Base-by-base conservation (phyloP, 2,888 invertebrate genomes). In the Cactoblastis cactorum region DNA sequence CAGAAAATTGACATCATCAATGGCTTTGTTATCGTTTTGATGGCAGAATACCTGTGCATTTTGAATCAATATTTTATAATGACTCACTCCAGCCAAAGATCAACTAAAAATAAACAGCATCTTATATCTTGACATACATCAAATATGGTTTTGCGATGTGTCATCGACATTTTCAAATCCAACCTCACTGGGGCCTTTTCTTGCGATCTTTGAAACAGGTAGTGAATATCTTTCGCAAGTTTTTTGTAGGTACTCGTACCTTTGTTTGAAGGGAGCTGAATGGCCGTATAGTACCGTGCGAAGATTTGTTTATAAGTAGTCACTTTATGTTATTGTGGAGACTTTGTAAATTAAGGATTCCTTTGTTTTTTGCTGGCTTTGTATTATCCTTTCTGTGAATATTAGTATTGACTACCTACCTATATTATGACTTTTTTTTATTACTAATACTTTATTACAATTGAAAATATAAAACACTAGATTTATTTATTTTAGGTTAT, bases 121-220 rank as follows among this genome's bases (percentile, higher is more conserved):
- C 54, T 52, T 61, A 56, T 56, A 57, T 59, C 56, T 61, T 63
- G 52, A 9, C n/a, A 58, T 57, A 63, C 63, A 61, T 62, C 62
- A 65, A 71, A 69, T 57, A 68, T 60, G 62, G 63, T 56, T 53
- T 57, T 59, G 54, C 62, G 68, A 65, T 77, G 80, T 78, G 80
- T 81, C 83, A 83, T 80, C 77, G 71, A 70, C 73, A 70, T 74
- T 60, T 63, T 61, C 45, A 54, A 59, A 59, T 54, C 43, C 53
- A 58, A 68, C 64, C 60, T 67, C 62, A 56, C 52, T 65, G 69
- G 61, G 65, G 61, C 61, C 66, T 70, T 69, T 65, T 67, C 62
- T 58, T 57, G 55, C 62, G 66, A 67, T 67, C 67, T 74, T 66
- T 71, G 59, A 69, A 68, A 78, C 85, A 87, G 87, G 87, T 87